Percentiles rank a stretch among this genome's conserved stretches.
phyloP scores from a whole-genome alignment of 2,888 invertebrate genomes.

The Marasmarcha lunaedactyla region DNA sequence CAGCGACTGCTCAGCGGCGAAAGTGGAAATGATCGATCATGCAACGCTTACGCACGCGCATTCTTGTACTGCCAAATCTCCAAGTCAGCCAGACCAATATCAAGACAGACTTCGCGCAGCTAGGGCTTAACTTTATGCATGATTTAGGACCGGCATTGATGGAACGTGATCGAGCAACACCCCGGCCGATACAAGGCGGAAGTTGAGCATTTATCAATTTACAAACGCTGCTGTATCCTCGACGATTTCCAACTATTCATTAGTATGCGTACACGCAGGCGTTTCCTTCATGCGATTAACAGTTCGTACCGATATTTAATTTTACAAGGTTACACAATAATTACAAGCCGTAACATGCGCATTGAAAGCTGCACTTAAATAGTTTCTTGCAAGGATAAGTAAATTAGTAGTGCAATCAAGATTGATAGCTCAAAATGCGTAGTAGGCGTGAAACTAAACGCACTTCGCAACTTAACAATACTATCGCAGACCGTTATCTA shows the following conservation, averaged over 20 bases:
- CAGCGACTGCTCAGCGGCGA: background rate
- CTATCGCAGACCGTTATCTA: too few species aligned
- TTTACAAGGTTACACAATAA: background rate
- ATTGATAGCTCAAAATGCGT: background rate
- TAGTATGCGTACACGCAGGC: background rate
- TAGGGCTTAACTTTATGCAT: too few species aligned
- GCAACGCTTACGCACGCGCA: background rate
- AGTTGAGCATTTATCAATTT: background rate
- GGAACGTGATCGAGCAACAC: too few species aligned
- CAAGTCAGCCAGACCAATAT: too few species aligned
- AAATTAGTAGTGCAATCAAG: too few species aligned
- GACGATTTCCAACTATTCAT: background rate
- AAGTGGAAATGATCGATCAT: constrained; percentile 1
- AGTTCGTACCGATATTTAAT: background rate
- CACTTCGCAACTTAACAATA: too few species aligned
- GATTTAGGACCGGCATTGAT: too few species aligned
- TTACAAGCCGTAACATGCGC: too few species aligned
- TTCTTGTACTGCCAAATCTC: background rate
- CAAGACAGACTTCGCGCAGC: too few species aligned
- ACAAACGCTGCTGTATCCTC: background rate
- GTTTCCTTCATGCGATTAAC: background rate
- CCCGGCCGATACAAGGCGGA: too few species aligned
- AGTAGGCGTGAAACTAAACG: background rate
- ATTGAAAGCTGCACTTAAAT: too few species aligned
- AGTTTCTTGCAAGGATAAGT: too few species aligned